A percentile compares a stretch with the other conserved stretches of the same genome.
These are phyloP conservation scores for Myotis vivesi DNA, from an alignment of 2,797 vertebrate genomes.

Conservation along the genomic window DNA sequence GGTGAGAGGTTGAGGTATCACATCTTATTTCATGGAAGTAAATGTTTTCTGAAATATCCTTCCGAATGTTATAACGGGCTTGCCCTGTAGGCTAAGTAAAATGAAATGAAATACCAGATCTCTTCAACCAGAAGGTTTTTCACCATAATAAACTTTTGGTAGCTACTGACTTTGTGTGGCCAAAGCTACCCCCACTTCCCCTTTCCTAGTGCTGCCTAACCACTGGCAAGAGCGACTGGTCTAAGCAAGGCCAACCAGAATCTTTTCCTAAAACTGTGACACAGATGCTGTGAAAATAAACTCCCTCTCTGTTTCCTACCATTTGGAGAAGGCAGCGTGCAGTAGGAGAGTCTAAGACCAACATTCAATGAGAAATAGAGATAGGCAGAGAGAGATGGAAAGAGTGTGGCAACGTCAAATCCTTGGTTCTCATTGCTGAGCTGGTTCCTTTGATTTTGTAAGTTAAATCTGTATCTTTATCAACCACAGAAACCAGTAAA, in stretches of 20 bases:
- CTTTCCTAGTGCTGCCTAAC: not conserved
- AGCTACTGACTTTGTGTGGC: not conserved
- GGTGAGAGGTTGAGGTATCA: not conserved
- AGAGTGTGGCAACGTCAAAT: not conserved
- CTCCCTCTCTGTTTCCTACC: not conserved
- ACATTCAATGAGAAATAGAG: not conserved
- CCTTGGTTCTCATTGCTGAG: not conserved
- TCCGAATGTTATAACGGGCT: not conserved
- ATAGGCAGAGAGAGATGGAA: not conserved
- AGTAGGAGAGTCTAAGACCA: not conserved
- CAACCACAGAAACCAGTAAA: not conserved
- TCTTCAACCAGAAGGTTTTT: not conserved
- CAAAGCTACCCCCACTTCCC: not conserved
- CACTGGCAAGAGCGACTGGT: not conserved
- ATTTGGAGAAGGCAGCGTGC: not conserved
- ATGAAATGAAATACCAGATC: not conserved
- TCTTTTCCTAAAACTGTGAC: not conserved
- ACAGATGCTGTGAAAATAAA: not conserved
- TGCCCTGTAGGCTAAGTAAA: not conserved
- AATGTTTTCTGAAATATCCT: not conserved
- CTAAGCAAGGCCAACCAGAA: not conserved
- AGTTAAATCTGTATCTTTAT: not conserved
- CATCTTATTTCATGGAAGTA: not conserved
- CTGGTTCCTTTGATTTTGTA: not conserved
- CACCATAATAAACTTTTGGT: not conserved